Evolutionary conservation across 2,113 vertebrate genomes (phyloP).

Genomic region (Epinephelus lanceolatus): DNA sequence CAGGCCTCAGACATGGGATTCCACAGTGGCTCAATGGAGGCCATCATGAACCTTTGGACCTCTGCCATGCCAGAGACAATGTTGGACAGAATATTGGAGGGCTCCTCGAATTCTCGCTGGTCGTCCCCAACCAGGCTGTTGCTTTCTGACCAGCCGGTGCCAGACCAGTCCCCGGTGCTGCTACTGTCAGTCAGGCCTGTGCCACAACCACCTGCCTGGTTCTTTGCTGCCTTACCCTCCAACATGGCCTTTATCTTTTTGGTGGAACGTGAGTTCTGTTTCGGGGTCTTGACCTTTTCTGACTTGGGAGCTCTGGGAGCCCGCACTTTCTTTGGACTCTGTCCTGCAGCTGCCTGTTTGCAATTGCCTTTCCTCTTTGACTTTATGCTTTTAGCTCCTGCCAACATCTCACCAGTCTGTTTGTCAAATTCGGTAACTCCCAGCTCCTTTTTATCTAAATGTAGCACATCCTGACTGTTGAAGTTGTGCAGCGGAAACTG

Average conservation of each 20-base stretch:
- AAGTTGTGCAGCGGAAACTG: conserved; percentile 96
- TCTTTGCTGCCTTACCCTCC: conserved; percentile 90
- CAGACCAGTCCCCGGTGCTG: conserved; percentile 88
- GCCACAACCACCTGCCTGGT: conserved; percentile 79
- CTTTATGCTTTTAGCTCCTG: conserved; percentile 91
- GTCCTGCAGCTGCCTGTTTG: conserved; percentile 91
- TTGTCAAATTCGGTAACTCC: conserved; percentile 89
- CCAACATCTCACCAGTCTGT: conserved; percentile 87
- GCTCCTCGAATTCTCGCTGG: conserved; percentile 98
- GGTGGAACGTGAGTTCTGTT: conserved; percentile 91
- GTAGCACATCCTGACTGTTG: conserved; percentile 91
- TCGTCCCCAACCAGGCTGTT: conserved; percentile 93
- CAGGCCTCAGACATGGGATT: conserved; percentile 92
- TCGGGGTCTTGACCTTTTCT: conserved; percentile 92
- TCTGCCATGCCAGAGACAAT: conserved; percentile 99
- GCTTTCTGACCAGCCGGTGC: conserved; percentile 88
- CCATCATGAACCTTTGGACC: conserved; percentile 99
- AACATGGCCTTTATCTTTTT: conserved; percentile 93
- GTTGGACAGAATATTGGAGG: conserved; percentile 98
- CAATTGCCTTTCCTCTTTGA: conserved; percentile 94
- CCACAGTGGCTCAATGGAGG: conserved; percentile 97
- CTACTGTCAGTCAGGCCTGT: conserved; percentile 76
- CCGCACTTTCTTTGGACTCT: conserved; percentile 92
- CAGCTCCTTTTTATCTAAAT: conserved; percentile 88
- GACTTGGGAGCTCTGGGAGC: conserved; percentile 92